phyloP scores from a whole-genome alignment of 2,113 vertebrate genomes.

The Macrotus californicus region DNA sequence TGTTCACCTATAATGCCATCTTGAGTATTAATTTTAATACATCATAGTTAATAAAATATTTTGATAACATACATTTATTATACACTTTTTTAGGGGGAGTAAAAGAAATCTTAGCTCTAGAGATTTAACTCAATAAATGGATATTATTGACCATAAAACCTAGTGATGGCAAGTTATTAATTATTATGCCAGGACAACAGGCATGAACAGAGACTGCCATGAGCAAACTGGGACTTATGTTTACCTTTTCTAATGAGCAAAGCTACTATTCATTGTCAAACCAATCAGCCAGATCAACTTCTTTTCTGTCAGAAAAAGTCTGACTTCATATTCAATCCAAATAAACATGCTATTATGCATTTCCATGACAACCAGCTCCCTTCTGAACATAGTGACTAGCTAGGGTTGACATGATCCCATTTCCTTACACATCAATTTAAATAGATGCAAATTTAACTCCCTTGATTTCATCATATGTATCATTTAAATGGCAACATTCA shows the following conservation, averaged over 20 bases:
- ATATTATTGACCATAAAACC: background rate
- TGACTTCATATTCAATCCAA: slow-evolving; percentile 55
- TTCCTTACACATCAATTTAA: slow-evolving; percentile 2
- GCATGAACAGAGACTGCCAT: background rate
- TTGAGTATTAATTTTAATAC: background rate
- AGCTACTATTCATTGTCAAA: slow-evolving; percentile 23
- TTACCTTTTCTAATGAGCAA: slow-evolving; percentile 18
- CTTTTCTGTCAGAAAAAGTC: slow-evolving; percentile 41
- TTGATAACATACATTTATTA: background rate
- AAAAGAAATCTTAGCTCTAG: background rate
- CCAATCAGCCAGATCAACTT: slow-evolving; percentile 27
- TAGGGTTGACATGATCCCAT: background rate
- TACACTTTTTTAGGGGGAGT: background rate
- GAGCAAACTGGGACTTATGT: background rate
- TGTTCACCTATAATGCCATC: too few species aligned
- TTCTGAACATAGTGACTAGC: slow-evolving; percentile 18
- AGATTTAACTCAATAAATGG: background rate
- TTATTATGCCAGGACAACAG: background rate
- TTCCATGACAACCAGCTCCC: slow-evolving; percentile 57
- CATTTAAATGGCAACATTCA: slow-evolving; percentile 29
- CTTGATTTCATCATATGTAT: slow-evolving; percentile 53
- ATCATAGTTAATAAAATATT: background rate
- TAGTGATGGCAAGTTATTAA: background rate
- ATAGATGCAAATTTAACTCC: slow-evolving; percentile 24
- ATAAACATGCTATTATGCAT: slow-evolving; percentile 54